phyloP scores from a whole-genome alignment of 92 coral and sea anemone species.

The Pocillopora meandrina region DNA sequence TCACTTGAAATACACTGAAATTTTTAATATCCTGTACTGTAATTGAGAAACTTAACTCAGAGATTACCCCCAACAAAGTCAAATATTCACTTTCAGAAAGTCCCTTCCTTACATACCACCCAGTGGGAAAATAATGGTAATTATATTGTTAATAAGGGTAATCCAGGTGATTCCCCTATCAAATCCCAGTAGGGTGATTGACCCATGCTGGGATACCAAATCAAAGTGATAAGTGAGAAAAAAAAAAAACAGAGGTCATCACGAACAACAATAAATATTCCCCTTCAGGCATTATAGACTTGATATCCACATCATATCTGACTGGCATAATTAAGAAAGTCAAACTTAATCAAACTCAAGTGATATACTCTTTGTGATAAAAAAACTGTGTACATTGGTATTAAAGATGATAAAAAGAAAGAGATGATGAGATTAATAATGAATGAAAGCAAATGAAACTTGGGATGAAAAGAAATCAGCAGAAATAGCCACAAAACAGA shows the following conservation, averaged over 20 bases:
- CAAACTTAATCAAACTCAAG: background rate
- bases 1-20: background rate
- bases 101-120: slow-evolving; percentile 14
- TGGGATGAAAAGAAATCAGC: background rate
- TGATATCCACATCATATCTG: background rate
- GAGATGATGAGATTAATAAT: slow-evolving; percentile 12
- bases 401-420: slow-evolving; percentile 10
- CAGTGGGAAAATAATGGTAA: slow-evolving; percentile 12
- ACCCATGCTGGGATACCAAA: slow-evolving; percentile 17
- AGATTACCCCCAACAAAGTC: slow-evolving; percentile 35
- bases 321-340: background rate
- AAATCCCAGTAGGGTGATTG: background rate
- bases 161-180: slow-evolving; percentile 6
- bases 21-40: slow-evolving; percentile 24
- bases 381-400: slow-evolving; percentile 6
- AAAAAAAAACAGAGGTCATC: background rate
- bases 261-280: background rate
- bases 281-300: background rate
- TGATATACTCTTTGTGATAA: slow-evolving; percentile 4
- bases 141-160: slow-evolving; percentile 7
- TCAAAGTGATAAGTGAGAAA: background rate
- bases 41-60: background rate
- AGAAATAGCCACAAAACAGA: background rate
- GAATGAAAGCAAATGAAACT: slow-evolving; percentile 8
- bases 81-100: slow-evolving; percentile 6